Conservation (phyloP, 2,888 invertebrate genomes). For the Lasius fuliginosus region DNA sequence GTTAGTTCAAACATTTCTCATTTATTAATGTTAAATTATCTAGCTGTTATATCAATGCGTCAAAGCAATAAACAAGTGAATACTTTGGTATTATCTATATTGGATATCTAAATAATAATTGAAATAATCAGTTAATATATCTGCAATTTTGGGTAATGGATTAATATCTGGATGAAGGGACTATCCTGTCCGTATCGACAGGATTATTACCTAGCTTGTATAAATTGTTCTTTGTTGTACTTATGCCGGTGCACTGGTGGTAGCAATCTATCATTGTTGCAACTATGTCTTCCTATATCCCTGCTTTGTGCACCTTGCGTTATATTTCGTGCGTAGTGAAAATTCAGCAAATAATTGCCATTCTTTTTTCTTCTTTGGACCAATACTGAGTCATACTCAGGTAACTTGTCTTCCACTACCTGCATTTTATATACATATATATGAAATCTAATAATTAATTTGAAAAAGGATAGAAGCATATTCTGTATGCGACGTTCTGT, state of each 20-base stretch:
- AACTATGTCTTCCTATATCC: constrained; percentile 72
- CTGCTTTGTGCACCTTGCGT: constrained; percentile 87
- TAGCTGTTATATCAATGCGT: not conserved
- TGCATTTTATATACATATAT: constrained; percentile 64
- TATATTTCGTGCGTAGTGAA: constrained; percentile 90
- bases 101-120: too few relatives aligned
- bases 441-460: constrained; percentile 24
- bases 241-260: constrained; percentile 88
- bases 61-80: not conserved
- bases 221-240: constrained; percentile 97
- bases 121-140: not conserved
- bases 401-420: constrained; percentile 88
- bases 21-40: too few relatives aligned
- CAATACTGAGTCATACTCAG: constrained; percentile 94
- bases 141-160: not conserved
- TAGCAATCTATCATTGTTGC: constrained; percentile 84
- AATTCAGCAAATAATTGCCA: constrained; percentile 97
- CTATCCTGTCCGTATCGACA: not conserved
- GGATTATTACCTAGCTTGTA: constrained; percentile 95
- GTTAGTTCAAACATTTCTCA: too few relatives aligned
- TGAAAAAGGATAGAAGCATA: not conserved
- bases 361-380: constrained; percentile 96
- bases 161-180: not conserved
- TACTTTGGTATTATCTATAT: not conserved
- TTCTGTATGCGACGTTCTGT: not conserved